These are phyloP conservation scores for Hyppa rectilinea DNA, from an alignment of 2,888 invertebrate genomes.

Conservation along the genomic window DNA sequence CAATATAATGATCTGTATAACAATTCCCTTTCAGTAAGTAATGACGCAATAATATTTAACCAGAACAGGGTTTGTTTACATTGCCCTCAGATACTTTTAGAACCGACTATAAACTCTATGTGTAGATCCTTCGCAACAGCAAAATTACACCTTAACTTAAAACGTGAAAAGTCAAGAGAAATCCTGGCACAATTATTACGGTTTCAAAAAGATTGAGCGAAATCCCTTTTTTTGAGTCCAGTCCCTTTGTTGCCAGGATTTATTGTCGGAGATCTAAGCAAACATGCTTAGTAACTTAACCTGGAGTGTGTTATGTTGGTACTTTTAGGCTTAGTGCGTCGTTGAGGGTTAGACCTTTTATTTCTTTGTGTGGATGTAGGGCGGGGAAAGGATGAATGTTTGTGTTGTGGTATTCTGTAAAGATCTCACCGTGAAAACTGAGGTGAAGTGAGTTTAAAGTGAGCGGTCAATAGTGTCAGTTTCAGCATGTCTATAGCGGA, in stretches of 20 bases:
- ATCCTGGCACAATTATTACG: constrained; percentile 57
- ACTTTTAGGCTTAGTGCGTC: constrained; percentile 31
- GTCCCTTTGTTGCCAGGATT: constrained; percentile 45
- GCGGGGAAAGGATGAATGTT: constrained; percentile 3
- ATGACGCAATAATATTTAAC: too few species aligned
- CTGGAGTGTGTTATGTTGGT: constrained; percentile 39
- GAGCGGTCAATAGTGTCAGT: too few species aligned
- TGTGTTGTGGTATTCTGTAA: too few species aligned
- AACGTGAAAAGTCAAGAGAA: constrained; percentile 46
- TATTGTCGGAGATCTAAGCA: constrained; percentile 36
- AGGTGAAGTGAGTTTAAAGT: too few species aligned
- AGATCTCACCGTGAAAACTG: too few species aligned
- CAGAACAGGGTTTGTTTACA: background rate
- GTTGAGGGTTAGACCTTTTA: constrained; percentile 1
- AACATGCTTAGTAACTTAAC: constrained; percentile 57
- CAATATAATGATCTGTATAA: too few species aligned
- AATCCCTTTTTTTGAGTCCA: constrained; percentile 42
- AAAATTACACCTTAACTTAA: constrained; percentile 14
- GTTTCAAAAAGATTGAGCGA: constrained; percentile 53
- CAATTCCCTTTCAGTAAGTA: too few species aligned
- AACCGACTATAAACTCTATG: background rate
- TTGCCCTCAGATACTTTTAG: background rate
- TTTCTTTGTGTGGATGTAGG: constrained; percentile 31
- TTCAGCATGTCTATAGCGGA: too few species aligned
- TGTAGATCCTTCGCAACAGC: constrained; percentile 1